Percentiles rank a stretch among this genome's conserved stretches.
Evolutionary conservation across 1,140 invertebrate species (phyloP).

Genomic region (Rhagoletis zephyria): DNA sequence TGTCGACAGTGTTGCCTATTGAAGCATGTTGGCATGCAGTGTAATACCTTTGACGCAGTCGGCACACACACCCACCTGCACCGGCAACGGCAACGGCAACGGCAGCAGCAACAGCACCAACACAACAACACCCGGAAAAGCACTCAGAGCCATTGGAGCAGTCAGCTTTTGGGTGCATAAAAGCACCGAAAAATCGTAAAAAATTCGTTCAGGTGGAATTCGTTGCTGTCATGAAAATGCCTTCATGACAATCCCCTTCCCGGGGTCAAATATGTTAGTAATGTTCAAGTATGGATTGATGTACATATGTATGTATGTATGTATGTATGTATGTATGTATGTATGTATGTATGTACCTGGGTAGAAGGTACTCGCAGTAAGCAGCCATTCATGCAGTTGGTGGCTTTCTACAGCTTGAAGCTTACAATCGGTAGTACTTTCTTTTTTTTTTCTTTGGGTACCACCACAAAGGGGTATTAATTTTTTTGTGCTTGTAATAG

Average conservation of each 20-base stretch:
- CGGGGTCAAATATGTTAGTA: no score
- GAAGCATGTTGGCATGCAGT: slow-evolving; percentile 20
- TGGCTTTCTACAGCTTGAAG: background rate
- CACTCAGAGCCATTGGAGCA: slow-evolving; percentile 1
- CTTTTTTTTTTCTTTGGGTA: background rate
- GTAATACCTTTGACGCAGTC: background rate
- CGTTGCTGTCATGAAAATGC: slow-evolving; percentile 1
- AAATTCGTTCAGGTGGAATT: slow-evolving; percentile 23
- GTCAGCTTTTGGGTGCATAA: slow-evolving; percentile 38
- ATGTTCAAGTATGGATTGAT: no score
- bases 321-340: background rate
- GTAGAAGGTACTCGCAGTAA: no score
- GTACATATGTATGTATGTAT: no score
- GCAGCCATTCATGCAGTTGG: background rate
- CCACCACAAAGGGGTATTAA: slow-evolving; percentile 46
- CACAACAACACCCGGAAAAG: no score
- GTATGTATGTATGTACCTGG: background rate
- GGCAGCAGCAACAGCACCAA: background rate
- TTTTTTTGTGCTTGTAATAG: slow-evolving; percentile 21
- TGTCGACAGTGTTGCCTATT: slow-evolving; percentile 38
- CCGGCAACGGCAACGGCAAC: background rate
- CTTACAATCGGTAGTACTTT: background rate
- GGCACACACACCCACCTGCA: background rate
- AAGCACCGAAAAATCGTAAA: slow-evolving; percentile 34
- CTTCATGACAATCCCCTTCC: background rate